Percentiles rank a stretch among this genome's conserved stretches.
Evolutionary conservation across 1,140 invertebrate genomes (phyloP).

Genomic region (Leptinotarsa defecta): DNA sequence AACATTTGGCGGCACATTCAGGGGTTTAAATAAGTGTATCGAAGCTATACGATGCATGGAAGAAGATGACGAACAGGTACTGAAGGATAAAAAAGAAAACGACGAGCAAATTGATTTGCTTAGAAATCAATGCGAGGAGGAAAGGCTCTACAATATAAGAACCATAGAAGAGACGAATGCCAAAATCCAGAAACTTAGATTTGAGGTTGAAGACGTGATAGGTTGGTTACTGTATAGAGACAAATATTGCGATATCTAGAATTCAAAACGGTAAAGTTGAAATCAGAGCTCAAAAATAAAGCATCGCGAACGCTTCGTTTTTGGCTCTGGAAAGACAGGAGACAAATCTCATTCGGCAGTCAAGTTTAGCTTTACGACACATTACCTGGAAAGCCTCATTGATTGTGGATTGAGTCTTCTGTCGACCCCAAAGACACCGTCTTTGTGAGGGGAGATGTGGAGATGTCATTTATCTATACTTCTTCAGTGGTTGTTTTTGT

Average conservation of each 20-base stretch:
- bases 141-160: conserved; percentile 34
- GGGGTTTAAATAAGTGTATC: background rate
- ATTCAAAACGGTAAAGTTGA: too few relatives aligned
- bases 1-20: conserved; percentile 9
- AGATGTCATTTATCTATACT: too few relatives aligned
- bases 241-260: too few relatives aligned
- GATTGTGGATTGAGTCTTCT: too few relatives aligned
- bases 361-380: too few relatives aligned
- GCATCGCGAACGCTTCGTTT: background rate
- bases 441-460: too few relatives aligned
- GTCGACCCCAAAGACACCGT: too few relatives aligned
- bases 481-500: background rate
- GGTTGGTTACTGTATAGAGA: background rate
- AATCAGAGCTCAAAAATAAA: background rate
- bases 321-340: too few relatives aligned
- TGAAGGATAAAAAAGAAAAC: conserved; percentile 27
- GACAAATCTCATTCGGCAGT: too few relatives aligned
- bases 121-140: conserved; percentile 30
- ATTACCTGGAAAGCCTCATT: too few relatives aligned
- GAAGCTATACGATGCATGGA: conserved; percentile 30
- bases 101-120: conserved; percentile 29
- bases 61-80: conserved; percentile 32
- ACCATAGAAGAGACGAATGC: conserved; percentile 37
- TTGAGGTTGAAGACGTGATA: conserved; percentile 33
- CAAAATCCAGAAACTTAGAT: conserved; percentile 36